Percentiles rank a stretch among this genome's conserved stretches.
Conservation (phyloP, 2,797 vertebrate genomes). For the Sternotherus odoratus region DNA sequence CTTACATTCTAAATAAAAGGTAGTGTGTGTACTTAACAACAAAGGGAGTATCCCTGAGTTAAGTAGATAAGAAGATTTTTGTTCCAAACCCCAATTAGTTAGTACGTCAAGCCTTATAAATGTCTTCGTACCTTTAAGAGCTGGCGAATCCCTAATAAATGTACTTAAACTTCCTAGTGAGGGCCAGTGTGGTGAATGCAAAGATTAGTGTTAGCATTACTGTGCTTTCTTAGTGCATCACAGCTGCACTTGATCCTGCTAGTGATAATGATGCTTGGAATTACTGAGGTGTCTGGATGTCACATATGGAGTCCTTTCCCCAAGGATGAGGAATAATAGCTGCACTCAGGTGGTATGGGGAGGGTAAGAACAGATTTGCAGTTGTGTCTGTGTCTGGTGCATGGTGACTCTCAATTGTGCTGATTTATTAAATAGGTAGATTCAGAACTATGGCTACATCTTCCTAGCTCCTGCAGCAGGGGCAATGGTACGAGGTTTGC, state of each 20-base stretch:
- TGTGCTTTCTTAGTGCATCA: constrained; percentile 58
- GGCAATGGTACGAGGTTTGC: background rate
- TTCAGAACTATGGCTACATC: constrained; percentile 33
- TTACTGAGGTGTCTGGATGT: constrained; percentile 69
- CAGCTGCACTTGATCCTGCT: constrained; percentile 76
- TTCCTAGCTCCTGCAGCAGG: background rate
- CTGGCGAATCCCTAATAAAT: constrained; percentile 70
- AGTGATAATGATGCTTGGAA: constrained; percentile 79
- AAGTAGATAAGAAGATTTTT: constrained; percentile 76
- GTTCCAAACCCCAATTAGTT: constrained; percentile 73
- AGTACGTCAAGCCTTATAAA: constrained; percentile 72
- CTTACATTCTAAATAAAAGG: constrained; percentile 75
- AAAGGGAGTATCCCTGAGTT: constrained; percentile 75
- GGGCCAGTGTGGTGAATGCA: constrained; percentile 70
- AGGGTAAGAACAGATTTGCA: constrained; percentile 60
- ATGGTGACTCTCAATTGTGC: constrained; percentile 23
- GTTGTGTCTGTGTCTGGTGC: constrained; percentile 52
- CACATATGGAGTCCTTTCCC: constrained; percentile 70
- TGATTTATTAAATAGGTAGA: constrained; percentile 42
- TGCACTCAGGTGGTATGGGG: constrained; percentile 67
- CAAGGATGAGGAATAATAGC: constrained; percentile 72
- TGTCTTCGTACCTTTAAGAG: constrained; percentile 68
- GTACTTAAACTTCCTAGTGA: constrained; percentile 76
- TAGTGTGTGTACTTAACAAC: constrained; percentile 75
- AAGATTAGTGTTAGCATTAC: constrained; percentile 69